These are phyloP conservation scores for Eumaeus atala DNA, from an alignment of 1,140 invertebrate species.

Conservation along the genomic window DNA sequence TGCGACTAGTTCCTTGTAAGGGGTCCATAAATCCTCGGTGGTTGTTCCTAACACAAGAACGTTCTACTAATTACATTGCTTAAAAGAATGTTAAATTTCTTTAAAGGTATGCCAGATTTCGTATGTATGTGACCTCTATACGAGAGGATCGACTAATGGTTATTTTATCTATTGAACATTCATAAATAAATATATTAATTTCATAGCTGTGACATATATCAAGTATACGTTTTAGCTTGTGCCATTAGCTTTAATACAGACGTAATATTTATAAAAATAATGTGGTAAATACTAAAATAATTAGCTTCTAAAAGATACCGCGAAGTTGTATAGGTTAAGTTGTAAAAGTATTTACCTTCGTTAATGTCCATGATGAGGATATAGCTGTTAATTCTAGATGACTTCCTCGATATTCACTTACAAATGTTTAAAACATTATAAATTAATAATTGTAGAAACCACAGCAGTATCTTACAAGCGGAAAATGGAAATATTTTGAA, in stretches of 20 bases:
- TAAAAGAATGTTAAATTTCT: no score
- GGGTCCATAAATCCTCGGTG: constrained; percentile 89
- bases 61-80: background rate
- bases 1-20: constrained; percentile 86
- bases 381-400: background rate
- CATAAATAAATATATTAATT: no score
- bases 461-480: background rate
- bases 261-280: background rate
- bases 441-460: background rate
- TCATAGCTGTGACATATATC: no score
- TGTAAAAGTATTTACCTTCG: constrained; percentile 22
- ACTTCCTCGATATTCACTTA: background rate
- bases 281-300: background rate
- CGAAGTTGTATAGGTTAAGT: constrained; percentile 22
- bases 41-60: constrained; percentile 46
- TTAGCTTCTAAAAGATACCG: constrained; percentile 11
- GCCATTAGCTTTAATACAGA: no score
- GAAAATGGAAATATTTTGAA: no score
- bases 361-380: constrained; percentile 22
- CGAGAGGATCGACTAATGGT: no score
- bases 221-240: no score
- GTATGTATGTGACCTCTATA: no score
- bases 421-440: background rate
- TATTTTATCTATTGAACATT: no score
- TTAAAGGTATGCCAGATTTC: no score